A percentile compares a stretch with the other conserved stretches of the same genome.
Evolutionary conservation across 1,140 invertebrate genomes (phyloP).

Genomic region (Cepaea nemoralis): DNA sequence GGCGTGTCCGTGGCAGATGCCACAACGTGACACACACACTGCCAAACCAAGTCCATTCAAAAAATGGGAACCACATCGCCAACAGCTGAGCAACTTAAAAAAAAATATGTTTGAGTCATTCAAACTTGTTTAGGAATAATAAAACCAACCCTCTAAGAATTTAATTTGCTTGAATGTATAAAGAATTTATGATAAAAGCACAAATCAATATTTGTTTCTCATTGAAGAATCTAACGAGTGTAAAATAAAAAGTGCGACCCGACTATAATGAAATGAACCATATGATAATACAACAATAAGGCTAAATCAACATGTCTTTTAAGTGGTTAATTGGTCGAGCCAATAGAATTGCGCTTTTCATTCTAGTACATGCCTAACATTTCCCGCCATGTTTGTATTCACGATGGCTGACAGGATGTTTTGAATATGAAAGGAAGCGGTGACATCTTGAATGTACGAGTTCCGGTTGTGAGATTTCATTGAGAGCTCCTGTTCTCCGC

Average conservation of each 20-base stretch:
- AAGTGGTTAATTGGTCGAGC: not conserved
- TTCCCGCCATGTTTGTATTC: not conserved
- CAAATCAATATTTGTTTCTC: not conserved
- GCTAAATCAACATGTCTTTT: not conserved
- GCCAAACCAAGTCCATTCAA: not conserved
- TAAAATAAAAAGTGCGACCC: too few species aligned
- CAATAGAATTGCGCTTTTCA: not conserved
- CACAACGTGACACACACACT: not conserved
- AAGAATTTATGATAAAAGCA: not conserved
- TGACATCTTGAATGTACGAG: too few species aligned
- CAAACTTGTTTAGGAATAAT: not conserved
- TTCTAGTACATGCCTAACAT: not conserved
- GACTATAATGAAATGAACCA: too few species aligned
- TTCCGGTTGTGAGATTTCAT: too few species aligned
- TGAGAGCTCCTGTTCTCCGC: too few species aligned
- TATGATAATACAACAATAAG: not conserved
- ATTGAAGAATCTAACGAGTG: too few species aligned
- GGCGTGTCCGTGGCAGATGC: not conserved
- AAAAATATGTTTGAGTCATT: too few species aligned
- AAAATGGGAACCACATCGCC: not conserved
- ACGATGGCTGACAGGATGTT: not conserved
- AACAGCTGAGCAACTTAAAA: not conserved
- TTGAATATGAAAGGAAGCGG: not conserved
- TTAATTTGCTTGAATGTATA: too few species aligned
- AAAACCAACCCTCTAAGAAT: not conserved